Percentiles rank a stretch among this genome's conserved stretches.
These are phyloP conservation scores for Suncus etruscus DNA, from an alignment of 2,113 vertebrate species.

Conservation along the genomic window DNA sequence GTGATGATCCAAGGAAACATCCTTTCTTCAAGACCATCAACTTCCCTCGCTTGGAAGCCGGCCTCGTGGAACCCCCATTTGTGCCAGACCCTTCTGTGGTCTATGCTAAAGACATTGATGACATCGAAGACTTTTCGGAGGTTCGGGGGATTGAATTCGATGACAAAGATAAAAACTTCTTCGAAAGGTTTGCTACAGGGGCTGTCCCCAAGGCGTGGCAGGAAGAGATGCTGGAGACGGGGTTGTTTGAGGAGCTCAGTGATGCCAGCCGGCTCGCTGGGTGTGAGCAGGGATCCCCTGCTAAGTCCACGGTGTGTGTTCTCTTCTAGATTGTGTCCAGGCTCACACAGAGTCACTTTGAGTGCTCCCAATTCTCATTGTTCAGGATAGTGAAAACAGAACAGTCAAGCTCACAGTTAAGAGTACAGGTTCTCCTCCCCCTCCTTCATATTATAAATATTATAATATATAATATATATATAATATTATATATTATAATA, in stretches of 20 bases:
- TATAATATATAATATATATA: too few species aligned
- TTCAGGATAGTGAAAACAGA: conserved; percentile 15
- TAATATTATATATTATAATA: too few species aligned
- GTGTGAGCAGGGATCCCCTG: conserved; percentile 82
- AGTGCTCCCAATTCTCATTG: not conserved
- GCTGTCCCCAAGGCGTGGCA: conserved; percentile 93
- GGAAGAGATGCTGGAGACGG: conserved; percentile 93
- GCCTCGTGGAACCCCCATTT: conserved; percentile 92
- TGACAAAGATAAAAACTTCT: conserved; percentile 94
- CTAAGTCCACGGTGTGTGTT: conserved; percentile 90
- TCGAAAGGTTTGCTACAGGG: conserved; percentile 93
- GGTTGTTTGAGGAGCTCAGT: conserved; percentile 93
- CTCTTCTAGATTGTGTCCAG: conserved; percentile 87
- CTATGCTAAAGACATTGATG: conserved; percentile 94
- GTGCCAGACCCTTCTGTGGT: conserved; percentile 94
- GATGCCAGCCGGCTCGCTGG: conserved; percentile 88
- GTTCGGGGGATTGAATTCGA: conserved; percentile 93
- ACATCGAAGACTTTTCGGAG: conserved; percentile 96
- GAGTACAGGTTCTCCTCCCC: not conserved
- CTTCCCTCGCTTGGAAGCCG: conserved; percentile 94
- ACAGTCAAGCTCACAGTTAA: not conserved
- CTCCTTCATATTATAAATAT: too few species aligned
- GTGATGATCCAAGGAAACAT: conserved; percentile 94
- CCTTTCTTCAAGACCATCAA: conserved; percentile 94
- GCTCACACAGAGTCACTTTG: not conserved